phyloP scores from a whole-genome alignment of 2,113 vertebrate species.

The Panurus biarmicus region DNA sequence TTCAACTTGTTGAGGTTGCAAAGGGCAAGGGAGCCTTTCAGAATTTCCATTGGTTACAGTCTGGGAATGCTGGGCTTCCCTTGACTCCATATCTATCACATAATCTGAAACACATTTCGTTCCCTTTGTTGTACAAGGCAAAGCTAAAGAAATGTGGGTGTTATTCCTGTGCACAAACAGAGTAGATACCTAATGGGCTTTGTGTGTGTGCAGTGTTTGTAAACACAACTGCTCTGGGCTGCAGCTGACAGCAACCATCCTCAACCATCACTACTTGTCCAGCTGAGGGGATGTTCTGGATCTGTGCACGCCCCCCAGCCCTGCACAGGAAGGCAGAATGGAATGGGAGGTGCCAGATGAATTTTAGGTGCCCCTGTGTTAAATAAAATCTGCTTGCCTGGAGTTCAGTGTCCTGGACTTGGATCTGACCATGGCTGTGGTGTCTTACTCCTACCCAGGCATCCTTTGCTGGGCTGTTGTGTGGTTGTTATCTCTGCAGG shows the following conservation, averaged over 20 bases:
- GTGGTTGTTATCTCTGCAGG: background rate
- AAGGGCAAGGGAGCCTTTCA: conserved; percentile 22
- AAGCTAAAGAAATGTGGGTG: background rate
- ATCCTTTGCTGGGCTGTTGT: background rate
- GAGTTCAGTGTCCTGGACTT: background rate
- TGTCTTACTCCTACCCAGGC: background rate
- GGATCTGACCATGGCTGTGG: background rate
- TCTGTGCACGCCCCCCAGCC: background rate
- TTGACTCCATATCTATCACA: background rate
- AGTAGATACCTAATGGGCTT: background rate
- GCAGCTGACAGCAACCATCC: background rate
- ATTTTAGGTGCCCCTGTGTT: background rate
- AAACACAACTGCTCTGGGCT: background rate
- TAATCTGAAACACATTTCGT: conserved; percentile 41
- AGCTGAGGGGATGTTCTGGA: background rate
- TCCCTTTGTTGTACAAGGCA: conserved; percentile 14
- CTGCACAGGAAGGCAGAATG: background rate
- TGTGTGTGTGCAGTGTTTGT: background rate
- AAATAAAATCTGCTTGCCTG: background rate
- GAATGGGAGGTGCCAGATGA: background rate
- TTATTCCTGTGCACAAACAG: conserved; percentile 15
- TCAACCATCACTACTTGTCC: background rate
- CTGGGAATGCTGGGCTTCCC: conserved; percentile 43
- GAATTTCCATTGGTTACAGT: conserved; percentile 17
- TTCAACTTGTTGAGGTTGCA: conserved; percentile 5